Base-by-base conservation (phyloP, 1,140 invertebrate species). In the Dysdera silvatica region DNA sequence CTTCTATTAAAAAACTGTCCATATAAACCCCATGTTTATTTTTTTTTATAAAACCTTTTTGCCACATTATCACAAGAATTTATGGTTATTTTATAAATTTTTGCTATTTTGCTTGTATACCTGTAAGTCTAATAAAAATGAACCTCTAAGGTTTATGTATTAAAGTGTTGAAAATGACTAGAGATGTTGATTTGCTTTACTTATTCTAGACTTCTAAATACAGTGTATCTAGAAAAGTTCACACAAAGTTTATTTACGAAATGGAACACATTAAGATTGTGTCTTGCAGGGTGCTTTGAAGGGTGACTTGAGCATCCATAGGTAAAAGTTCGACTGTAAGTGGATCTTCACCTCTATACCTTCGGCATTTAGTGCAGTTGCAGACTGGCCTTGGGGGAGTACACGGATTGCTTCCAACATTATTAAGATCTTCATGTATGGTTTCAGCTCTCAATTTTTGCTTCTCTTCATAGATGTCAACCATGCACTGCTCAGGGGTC, bases 241-340 rank as follows among this genome's bases (percentile, higher is more conserved):
- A n/a, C n/a, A n/a, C n/a, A n/a, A n/a, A n/a, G n/a, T n/a, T n/a
- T 10, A 18, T 32, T 52, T 53, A 61, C 28, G 54, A 32, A 23
- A 62, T 62, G n/a, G 18, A 31, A n/a, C 60, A 62, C 41, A 62
- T 52, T 18, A 63, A 55, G 2, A 52, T 53, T 20, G 52, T 53
- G 32, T 63, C 61, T 8, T 52, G 10, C 28, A 63, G 10, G 14
- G 61, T 49, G 28, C 18, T 51, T 20, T 66, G 65, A 1, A 66
- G 37, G 18, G 59, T 51, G 7, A 66, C 65, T 56, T 66, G 65
- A 6, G 56, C 37, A 52, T 65, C 63, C 63, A 65, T 65, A 2
- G 63, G 56, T 4, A 65, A 5, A 7, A 60, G 40, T 49, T 59
- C 56, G 8, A 48, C 43, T 14, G 56, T 59, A 12, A 48, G 45